Percentiles rank a stretch among this genome's conserved stretches.
These are phyloP conservation scores for Petrocephalus sullivani DNA, from an alignment of 2,797 vertebrate genomes.

Conservation along the genomic window DNA sequence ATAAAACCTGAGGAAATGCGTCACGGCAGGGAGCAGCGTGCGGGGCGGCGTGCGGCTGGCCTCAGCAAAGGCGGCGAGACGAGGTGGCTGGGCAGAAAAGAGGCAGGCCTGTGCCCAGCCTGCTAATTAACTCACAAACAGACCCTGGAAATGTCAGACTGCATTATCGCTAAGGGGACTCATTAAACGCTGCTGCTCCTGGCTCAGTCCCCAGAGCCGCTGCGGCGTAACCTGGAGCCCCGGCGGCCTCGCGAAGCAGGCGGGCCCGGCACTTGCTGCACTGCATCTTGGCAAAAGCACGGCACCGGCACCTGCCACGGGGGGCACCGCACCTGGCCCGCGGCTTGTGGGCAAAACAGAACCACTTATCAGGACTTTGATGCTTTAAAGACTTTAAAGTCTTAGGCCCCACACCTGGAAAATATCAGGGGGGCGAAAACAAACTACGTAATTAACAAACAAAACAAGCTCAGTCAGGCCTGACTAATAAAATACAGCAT, in stretches of 20 bases:
- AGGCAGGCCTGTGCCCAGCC: conserved; percentile 37
- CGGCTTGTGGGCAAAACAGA: not conserved
- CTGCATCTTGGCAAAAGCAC: not conserved
- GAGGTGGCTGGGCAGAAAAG: conserved; percentile 37
- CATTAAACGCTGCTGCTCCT: conserved; percentile 59
- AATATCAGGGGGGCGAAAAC: not conserved
- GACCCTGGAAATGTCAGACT: conserved; percentile 57
- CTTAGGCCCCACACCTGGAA: not conserved
- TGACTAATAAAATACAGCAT: not conserved
- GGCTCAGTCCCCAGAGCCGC: conserved; percentile 35
- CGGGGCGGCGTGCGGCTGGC: not conserved
- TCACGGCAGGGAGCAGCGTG: not conserved
- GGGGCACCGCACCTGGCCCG: not conserved
- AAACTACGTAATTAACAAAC: not conserved
- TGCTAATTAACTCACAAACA: conserved; percentile 66
- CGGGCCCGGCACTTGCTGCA: not conserved
- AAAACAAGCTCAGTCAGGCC: not conserved
- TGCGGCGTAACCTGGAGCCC: conserved; percentile 37
- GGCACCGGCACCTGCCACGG: not conserved
- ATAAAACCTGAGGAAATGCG: not conserved
- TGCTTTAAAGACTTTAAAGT: not conserved
- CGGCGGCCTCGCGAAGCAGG: not conserved
- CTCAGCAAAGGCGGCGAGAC: not conserved
- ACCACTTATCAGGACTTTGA: not conserved
- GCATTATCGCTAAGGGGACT: conserved; percentile 60